A percentile compares a stretch with the other conserved stretches of the same genome.
Conservation (phyloP, 2,113 vertebrate genomes). For the Arenaria interpres region DNA sequence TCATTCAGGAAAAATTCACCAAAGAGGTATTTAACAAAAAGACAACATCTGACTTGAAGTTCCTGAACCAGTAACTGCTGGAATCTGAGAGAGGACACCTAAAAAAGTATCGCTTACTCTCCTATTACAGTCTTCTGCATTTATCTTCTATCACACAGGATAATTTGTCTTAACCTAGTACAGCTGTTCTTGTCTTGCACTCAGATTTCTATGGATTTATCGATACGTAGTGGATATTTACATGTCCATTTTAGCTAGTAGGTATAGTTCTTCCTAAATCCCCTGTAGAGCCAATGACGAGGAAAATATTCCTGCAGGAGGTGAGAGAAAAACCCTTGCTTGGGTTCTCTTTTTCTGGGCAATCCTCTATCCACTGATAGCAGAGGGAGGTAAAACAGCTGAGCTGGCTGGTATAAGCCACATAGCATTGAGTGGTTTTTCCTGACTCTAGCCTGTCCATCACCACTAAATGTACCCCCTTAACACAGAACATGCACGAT, state of each 20-base stretch:
- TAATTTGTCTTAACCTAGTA: not conserved
- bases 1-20: not conserved
- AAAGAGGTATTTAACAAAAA: not conserved
- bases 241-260: not conserved
- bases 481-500: not conserved
- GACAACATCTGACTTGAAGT: not conserved
- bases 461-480: not conserved
- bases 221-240: not conserved
- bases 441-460: not conserved
- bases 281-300: not conserved
- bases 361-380: not conserved
- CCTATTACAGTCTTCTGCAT: not conserved
- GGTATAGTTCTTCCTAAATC: not conserved
- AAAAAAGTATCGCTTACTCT: not conserved
- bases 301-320: not conserved
- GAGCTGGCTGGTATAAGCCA: not conserved
- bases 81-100: not conserved
- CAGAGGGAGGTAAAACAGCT: not conserved
- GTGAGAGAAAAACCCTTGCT: not conserved
- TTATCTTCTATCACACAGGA: not conserved
- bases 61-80: not conserved
- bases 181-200: not conserved
- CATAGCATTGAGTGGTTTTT: not conserved
- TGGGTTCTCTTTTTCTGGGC: not conserved
- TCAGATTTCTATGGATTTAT: not conserved